These are phyloP conservation scores for Agriopis leucophaearia DNA, from an alignment of 2,888 invertebrate genomes.

Conservation along the genomic window DNA sequence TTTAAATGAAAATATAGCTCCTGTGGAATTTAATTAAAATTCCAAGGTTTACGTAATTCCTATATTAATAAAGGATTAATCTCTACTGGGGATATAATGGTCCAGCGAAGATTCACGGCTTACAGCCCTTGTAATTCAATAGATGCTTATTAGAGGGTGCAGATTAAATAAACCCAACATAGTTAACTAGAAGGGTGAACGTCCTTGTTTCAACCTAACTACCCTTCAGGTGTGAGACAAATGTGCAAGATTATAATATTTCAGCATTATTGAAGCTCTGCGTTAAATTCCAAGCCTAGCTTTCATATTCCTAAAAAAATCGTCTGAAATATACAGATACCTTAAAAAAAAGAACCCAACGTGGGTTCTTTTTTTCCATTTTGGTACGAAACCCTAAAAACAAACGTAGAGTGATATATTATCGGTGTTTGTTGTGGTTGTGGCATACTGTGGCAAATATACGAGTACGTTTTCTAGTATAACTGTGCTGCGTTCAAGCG, in stretches of 20 bases:
- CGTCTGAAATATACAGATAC: too few species aligned
- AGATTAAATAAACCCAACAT: conserved; percentile 1
- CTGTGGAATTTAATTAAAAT: conserved; percentile 6
- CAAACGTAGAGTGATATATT: too few species aligned
- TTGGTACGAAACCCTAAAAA: too few species aligned
- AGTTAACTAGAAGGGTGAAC: neutral
- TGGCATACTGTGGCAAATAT: too few species aligned
- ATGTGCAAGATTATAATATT: neutral
- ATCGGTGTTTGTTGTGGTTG: too few species aligned
- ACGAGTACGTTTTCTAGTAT: too few species aligned
- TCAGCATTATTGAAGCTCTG: too few species aligned
- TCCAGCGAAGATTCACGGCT: neutral
- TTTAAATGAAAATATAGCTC: neutral
- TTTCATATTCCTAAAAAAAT: too few species aligned
- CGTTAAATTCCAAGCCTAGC: too few species aligned
- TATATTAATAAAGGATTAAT: conserved; percentile 19
- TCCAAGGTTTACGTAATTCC: conserved; percentile 23
- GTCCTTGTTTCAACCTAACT: neutral
- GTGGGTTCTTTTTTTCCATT: too few species aligned
- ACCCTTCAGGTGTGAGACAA: neutral
- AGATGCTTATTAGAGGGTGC: conserved; percentile 5
- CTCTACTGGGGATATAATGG: conserved; percentile 1
- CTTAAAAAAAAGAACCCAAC: too few species aligned
- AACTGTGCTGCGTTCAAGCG: too few species aligned
- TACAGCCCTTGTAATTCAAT: conserved; percentile 22